phyloP scores from a whole-genome alignment of 2,888 invertebrate species.

The Silvanus unidentatus region DNA sequence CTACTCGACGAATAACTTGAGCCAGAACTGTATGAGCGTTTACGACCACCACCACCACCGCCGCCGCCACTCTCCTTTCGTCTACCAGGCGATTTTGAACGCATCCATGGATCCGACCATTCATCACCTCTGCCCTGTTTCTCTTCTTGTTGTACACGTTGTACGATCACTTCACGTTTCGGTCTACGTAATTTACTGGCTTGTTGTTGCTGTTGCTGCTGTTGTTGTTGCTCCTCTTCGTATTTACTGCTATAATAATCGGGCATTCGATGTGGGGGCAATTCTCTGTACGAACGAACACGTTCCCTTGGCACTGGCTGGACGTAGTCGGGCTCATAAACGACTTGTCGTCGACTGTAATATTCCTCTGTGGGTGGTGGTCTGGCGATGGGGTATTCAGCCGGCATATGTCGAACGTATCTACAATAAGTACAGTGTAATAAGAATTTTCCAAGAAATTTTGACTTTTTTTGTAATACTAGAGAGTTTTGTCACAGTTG shows the following conservation, averaged over 20 bases:
- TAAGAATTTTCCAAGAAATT: not conserved
- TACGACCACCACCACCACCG: slow-evolving; percentile 47
- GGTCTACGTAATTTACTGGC: slow-evolving; percentile 28
- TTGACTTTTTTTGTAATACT: too few species aligned
- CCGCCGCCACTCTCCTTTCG: slow-evolving; percentile 46
- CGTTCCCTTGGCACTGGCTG: slow-evolving; percentile 39
- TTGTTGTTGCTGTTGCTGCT: not conserved
- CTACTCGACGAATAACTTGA: slow-evolving; percentile 59
- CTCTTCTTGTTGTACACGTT: slow-evolving; percentile 53
- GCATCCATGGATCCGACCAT: slow-evolving; percentile 96
- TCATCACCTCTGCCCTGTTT: slow-evolving; percentile 64
- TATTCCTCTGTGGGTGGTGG: slow-evolving; percentile 34
- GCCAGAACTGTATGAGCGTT: slow-evolving; percentile 65
- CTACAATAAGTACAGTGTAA: slow-evolving; percentile 17
- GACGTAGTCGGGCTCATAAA: slow-evolving; percentile 42
- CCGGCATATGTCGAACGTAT: slow-evolving; percentile 37
- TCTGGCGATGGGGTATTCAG: slow-evolving; percentile 32
- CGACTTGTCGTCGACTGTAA: slow-evolving; percentile 40
- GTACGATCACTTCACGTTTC: slow-evolving; percentile 63
- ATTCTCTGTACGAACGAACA: slow-evolving; percentile 48
- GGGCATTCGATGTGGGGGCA: slow-evolving; percentile 52
- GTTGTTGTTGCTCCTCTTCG: slow-evolving; percentile 47
- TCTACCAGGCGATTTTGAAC: slow-evolving; percentile 61
- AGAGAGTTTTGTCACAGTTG: too few species aligned
- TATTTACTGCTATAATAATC: slow-evolving; percentile 47